Evolutionary conservation across 2,888 invertebrate genomes (phyloP), one percentile per base, ranked within the genome.

Genomic region (Lydus trimaculatus): DNA sequence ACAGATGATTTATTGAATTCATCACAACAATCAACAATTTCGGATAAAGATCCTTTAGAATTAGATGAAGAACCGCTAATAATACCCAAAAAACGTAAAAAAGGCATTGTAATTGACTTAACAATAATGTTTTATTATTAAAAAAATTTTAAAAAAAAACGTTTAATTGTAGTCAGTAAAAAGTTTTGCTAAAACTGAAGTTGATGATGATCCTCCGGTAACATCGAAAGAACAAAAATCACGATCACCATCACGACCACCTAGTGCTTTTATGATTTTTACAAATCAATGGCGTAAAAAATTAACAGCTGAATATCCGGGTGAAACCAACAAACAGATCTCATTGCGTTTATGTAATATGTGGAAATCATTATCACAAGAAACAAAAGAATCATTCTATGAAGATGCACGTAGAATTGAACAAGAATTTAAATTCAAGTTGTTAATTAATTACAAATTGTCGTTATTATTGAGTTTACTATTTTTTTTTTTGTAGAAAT

Each of bases 211-310:
- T 15, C 11, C 2, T 23, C 25, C 6, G 4, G 6, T 25, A 13
- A 11, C 6, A 11, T 1, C 9, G 25, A 23, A 52, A 13, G 13
- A 9, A 11, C 13, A 9, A 52, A 52, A 23, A 25, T 5, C 4
- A 23, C 9, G 11, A 52, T 23, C 52, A 76, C 84, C 85, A 64
- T 84, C 84, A 11, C 81, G 86, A 63, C 87, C 87, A 8, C 86
- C 85, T 1, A 88, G 87, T 78, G 87, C 87, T 4, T 88, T 88
- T 76, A 88, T 88, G 87, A 84, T 88, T 63, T 88, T 87, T 78
- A 86, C 87, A 1, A 86, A 86, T 72, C 85, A 87, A 73, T 86
- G 86, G 86, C 81, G 87, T 43, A 82, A 84, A 65, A 85, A 85
- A 76, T 74, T 88, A 59, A 84, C 86, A 6, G 74, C 79, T 6